These are phyloP conservation scores for Procambarus clarkii DNA, from an alignment of 1,140 invertebrate genomes.

Conservation along the genomic window DNA sequence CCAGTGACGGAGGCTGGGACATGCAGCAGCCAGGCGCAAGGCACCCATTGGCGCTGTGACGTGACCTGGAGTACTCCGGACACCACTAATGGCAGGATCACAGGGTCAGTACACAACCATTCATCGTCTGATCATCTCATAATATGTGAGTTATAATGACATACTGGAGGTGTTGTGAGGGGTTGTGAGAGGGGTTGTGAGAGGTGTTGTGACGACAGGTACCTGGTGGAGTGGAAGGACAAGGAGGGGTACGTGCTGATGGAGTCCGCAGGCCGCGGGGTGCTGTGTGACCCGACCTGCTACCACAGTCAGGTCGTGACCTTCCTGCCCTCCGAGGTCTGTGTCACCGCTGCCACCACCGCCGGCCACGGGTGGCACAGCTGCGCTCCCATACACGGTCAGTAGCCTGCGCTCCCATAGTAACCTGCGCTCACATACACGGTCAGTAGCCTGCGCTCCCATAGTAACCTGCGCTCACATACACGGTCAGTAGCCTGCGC, in stretches of 20 bases:
- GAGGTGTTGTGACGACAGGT: constrained; percentile 3
- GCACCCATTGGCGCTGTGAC: constrained; percentile 69
- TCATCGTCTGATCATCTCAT: too few species aligned
- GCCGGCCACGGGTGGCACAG: constrained; percentile 48
- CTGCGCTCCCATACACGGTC: constrained; percentile 32
- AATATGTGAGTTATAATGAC: too few species aligned
- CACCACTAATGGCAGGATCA: constrained; percentile 36
- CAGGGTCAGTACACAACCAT: neutral
- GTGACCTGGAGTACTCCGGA: constrained; percentile 42
- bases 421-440: neutral
- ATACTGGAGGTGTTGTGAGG: too few species aligned
- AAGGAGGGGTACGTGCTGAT: constrained; percentile 53
- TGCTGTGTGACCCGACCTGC: constrained; percentile 34
- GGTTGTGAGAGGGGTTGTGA: too few species aligned
- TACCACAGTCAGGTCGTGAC: constrained; percentile 20
- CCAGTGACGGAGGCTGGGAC: constrained; percentile 25
- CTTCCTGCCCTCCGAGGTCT: constrained; percentile 32
- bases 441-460: neutral
- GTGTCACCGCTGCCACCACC: constrained; percentile 24
- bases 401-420: neutral
- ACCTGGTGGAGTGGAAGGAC: constrained; percentile 50
- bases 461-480: neutral
- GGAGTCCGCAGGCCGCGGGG: constrained; percentile 16
- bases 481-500: neutral
- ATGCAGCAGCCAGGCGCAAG: constrained; percentile 53